Conservation (phyloP, 1,140 invertebrate genomes). For the Scaptomyza hsui region DNA sequence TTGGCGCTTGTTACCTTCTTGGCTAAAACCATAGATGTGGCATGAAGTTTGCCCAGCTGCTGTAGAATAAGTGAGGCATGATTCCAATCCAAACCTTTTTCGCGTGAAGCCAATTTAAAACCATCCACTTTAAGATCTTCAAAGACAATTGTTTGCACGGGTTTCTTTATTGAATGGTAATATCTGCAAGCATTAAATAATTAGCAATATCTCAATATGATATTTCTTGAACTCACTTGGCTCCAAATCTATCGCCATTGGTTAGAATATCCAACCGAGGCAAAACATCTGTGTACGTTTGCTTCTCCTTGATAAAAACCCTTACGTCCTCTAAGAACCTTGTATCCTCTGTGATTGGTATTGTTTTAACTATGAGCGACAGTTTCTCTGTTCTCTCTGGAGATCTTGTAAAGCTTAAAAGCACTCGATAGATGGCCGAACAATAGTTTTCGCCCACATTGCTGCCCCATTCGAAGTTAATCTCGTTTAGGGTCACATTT, state of each 20-base stretch:
- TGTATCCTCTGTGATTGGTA: constrained; percentile 67
- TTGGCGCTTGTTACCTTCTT: constrained; percentile 46
- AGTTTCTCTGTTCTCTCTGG: constrained; percentile 36
- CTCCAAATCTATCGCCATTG: constrained; percentile 60
- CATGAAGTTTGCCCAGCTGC: constrained; percentile 74
- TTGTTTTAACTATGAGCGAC: constrained; percentile 76
- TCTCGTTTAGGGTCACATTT: constrained; percentile 56
- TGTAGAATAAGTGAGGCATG: constrained; percentile 67
- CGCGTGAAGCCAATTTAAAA: constrained; percentile 65
- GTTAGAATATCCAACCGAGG: constrained; percentile 67
- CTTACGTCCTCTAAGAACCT: constrained; percentile 70
- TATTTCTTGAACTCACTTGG: constrained; percentile 53
- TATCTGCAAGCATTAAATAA: constrained; percentile 68
- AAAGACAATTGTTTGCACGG: constrained; percentile 78
- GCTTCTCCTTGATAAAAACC: constrained; percentile 77
- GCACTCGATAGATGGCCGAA: constrained; percentile 71
- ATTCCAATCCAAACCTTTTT: constrained; percentile 69
- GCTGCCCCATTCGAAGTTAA: constrained; percentile 75
- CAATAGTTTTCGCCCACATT: constrained; percentile 80
- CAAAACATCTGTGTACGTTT: constrained; percentile 70
- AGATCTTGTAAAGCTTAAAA: constrained; percentile 53
- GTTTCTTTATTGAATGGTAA: constrained; percentile 83
- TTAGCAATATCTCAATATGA: neutral
- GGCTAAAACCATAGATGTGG: constrained; percentile 78
- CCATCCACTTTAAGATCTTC: constrained; percentile 71